These are phyloP conservation scores for Psix sp. DNA, from an alignment of 1,140 invertebrate species.

Conservation along the genomic window DNA sequence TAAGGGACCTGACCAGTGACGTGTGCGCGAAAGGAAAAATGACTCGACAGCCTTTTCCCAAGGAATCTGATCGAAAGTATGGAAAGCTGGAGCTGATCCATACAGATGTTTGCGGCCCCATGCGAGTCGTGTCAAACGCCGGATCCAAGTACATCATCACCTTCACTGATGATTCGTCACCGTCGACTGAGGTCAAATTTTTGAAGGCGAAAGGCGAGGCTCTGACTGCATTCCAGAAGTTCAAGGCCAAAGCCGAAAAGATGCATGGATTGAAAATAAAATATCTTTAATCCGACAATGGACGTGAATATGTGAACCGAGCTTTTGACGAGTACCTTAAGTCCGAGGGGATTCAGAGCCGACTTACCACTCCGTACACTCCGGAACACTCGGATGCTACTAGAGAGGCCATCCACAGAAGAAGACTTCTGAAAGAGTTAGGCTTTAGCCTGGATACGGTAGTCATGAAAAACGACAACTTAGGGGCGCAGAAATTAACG, in stretches of 20 bases:
- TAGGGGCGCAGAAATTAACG: too few species aligned
- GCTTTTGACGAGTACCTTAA: conserved; percentile 10
- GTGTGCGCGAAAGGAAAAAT: conserved; percentile 9
- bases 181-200: conserved; percentile 16
- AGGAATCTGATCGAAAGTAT: conserved; percentile 2
- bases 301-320: conserved; percentile 7
- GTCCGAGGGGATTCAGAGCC: conserved; percentile 48
- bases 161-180: conserved; percentile 4
- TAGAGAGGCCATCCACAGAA: conserved; percentile 46
- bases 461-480: too few species aligned
- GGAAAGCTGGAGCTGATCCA: conserved; percentile 14
- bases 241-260: conserved; percentile 5
- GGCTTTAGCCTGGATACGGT: neutral
- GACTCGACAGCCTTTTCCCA: conserved; percentile 5
- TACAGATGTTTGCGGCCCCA: too few species aligned
- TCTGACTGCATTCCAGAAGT: neutral
- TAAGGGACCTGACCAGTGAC: neutral
- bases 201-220: too few species aligned
- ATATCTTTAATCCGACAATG: too few species aligned
- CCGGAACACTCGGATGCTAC: conserved; percentile 62
- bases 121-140: too few species aligned
- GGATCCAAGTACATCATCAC: conserved; percentile 11
- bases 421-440: neutral
- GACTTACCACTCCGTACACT: conserved; percentile 59
- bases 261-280: too few species aligned